phyloP scores from a whole-genome alignment of 2,113 vertebrate genomes.

The Embiotoca jacksoni region DNA sequence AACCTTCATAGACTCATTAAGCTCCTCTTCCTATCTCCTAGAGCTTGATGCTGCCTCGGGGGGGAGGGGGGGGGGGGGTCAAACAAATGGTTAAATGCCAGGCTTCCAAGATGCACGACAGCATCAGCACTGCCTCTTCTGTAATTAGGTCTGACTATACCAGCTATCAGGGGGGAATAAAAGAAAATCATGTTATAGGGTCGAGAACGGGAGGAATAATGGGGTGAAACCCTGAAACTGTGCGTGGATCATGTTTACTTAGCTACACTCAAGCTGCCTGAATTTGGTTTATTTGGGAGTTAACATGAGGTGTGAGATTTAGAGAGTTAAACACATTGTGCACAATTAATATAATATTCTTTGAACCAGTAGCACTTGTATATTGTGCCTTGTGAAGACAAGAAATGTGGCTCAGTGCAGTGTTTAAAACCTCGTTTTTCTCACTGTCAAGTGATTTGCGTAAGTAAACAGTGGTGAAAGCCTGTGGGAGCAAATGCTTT shows the following conservation, averaged over 20 bases:
- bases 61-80: constrained; percentile 7
- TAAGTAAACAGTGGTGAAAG: constrained; percentile 66
- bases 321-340: constrained; percentile 15
- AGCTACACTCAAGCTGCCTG: constrained; percentile 8
- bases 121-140: constrained; percentile 9
- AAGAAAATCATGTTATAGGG: too few relatives aligned
- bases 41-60: constrained; percentile 5
- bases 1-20: constrained; percentile 53
- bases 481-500: constrained; percentile 66
- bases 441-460: constrained; percentile 63
- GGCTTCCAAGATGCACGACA: constrained; percentile 25
- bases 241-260: constrained; percentile 33
- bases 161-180: not conserved
- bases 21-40: constrained; percentile 17
- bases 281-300: constrained; percentile 48
- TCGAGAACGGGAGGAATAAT: too few relatives aligned
- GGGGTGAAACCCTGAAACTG: not conserved
- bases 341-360: constrained; percentile 44
- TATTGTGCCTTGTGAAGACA: constrained; percentile 23
- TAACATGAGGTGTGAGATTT: constrained; percentile 59
- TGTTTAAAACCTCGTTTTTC: constrained; percentile 60
- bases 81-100: constrained; percentile 31
- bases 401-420: constrained; percentile 33
- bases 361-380: constrained; percentile 31
- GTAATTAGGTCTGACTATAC: constrained; percentile 42